phyloP scores from a whole-genome alignment of 1,140 invertebrate species.

The Drosophila albomicans region DNA sequence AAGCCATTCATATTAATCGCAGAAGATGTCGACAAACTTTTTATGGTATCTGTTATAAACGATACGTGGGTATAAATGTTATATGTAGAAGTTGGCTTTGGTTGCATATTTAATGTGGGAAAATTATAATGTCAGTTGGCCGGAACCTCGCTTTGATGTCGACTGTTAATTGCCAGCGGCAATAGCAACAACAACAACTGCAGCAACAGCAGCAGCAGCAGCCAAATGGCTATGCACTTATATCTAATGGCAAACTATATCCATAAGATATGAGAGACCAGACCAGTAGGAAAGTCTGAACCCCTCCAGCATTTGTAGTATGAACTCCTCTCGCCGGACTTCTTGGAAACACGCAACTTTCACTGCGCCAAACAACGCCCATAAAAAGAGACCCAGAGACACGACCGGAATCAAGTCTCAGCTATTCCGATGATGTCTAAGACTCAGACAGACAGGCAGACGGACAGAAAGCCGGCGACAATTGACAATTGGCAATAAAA shows the following conservation, averaged over 20 bases:
- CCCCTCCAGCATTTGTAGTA: conserved; percentile 14
- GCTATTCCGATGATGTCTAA: conserved; percentile 4
- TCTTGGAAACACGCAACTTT: conserved; percentile 72
- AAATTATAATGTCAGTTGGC: conserved; percentile 57
- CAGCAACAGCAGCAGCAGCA: conserved; percentile 25
- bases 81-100: conserved; percentile 36
- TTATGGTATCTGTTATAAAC: not conserved
- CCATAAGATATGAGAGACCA: conserved; percentile 21
- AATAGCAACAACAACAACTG: not conserved
- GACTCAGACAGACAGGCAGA: not conserved
- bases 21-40: not conserved
- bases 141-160: conserved; percentile 66
- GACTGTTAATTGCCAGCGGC: conserved; percentile 34
- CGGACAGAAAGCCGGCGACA: conserved; percentile 31
- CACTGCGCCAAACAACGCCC: conserved; percentile 69
- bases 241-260: conserved; percentile 58
- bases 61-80: not conserved
- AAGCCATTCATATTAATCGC: conserved; percentile 21
- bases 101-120: conserved; percentile 76
- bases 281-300: conserved; percentile 27
- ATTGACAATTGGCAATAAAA: conserved; percentile 77
- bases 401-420: conserved; percentile 21
- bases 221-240: conserved; percentile 55
- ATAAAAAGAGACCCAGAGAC: conserved; percentile 53
- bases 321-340: conserved; percentile 33